Evolutionary conservation across 2,888 invertebrate genomes (phyloP), one percentile per base, ranked within the genome.

Genomic region (Drosophila buzzatii): DNA sequence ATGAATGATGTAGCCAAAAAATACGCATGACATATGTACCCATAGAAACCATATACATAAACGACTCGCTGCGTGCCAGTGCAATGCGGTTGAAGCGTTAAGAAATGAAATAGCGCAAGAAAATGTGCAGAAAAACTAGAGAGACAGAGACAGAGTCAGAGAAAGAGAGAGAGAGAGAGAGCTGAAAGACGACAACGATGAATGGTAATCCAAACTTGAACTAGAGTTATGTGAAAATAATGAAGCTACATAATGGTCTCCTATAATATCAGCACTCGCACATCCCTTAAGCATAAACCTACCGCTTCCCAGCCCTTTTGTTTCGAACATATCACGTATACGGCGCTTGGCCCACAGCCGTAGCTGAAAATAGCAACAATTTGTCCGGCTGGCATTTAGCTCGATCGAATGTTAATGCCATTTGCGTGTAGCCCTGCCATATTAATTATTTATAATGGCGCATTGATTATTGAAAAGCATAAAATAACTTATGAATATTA

Each of bases 151-250:
- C 7, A 8, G 47, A 47, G 27, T 27, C 27, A n/a, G 10, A 49
- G 47, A 27, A 10, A 14, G 20, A 14, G 20, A 23, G 23, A 16
- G 47, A 47, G 16, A 37, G 37, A 37, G 16, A 16, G 14, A 14
- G 37, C 37, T 69, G 37, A 27, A 27, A 33, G 49, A 52, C 41
- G n/a, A 49, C 35, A 37, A 62, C 35, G 49, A 51, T 51, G 35
- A 35, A 51, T 35, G n/a, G n/a, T 3, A 45, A 53, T n/a, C 23
- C 33, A 44, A 53, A 53, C 33, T 27, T 57, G 31, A 56, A 57
- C 35, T 55, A 58, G 47, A 65, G 73, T 71, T 70, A 83, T 83
- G 81, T 41, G 73, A 77, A 83, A 62, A 73, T 81, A 73, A 83
- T 82, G 69, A 79, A 79, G 80, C 76, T 51, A 18, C 41, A 60